Conservation (phyloP, 2,888 invertebrate genomes). For the Cheilosia impressa region DNA sequence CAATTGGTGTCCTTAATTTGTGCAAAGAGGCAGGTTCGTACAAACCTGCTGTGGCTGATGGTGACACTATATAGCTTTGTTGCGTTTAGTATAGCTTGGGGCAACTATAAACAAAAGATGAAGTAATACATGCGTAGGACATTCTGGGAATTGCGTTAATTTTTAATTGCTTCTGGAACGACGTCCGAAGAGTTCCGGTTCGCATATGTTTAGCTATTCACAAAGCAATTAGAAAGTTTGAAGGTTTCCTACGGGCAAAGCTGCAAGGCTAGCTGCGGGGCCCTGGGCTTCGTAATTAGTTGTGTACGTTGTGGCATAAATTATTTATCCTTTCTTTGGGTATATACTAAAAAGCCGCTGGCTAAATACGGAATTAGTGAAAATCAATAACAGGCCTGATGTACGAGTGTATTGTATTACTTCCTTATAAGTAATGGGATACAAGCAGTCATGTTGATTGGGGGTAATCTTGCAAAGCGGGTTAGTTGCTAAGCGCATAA, state of each 20-base stretch:
- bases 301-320: slow-evolving; percentile 21
- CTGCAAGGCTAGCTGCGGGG: slow-evolving; percentile 2
- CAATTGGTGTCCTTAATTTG: slow-evolving; percentile 63
- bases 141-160: slow-evolving; percentile 58
- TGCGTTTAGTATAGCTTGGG: slow-evolving; percentile 41
- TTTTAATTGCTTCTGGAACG: slow-evolving; percentile 50
- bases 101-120: slow-evolving; percentile 36
- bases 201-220: slow-evolving; percentile 53
- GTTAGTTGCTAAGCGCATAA: too few relatives aligned
- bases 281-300: slow-evolving; percentile 16
- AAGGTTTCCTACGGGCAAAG: slow-evolving; percentile 22
- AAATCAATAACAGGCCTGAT: slow-evolving; percentile 1
- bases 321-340: slow-evolving; percentile 10
- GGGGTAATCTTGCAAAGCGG: too few relatives aligned
- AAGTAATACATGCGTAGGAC: slow-evolving; percentile 36
- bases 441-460: too few relatives aligned
- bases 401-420: too few relatives aligned
- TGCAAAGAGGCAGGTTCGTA: slow-evolving; percentile 19
- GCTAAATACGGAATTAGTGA: neutral
- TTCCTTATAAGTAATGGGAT: too few relatives aligned
- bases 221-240: slow-evolving; percentile 62
- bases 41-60: slow-evolving; percentile 1
- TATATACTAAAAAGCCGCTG: neutral
- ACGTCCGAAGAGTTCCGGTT: slow-evolving; percentile 20
- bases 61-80: neutral